Evolutionary conservation across 2,797 vertebrate genomes (phyloP), one percentile per base, ranked within the genome.

Genomic region (Syngnathus rostellatus): DNA sequence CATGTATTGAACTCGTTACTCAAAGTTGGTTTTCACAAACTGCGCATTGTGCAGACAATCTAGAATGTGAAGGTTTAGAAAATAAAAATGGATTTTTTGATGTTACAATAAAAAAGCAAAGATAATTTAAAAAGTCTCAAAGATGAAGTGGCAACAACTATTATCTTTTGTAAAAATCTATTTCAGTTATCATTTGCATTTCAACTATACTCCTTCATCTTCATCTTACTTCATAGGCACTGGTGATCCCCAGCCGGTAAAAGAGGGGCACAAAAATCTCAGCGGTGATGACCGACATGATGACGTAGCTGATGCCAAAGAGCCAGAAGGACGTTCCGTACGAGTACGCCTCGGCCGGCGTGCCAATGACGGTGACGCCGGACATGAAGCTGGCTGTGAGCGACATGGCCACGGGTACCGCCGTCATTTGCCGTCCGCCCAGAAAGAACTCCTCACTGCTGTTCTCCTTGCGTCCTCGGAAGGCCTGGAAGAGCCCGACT

Each of bases 341-440:
- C 0, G 67, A 62, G 72, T 92, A 93, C 6, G 90, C 86, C 70
- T 93, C 92, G 0, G 90, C 83, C 0, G 92, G 92, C 6, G 91
- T 92, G 31, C 92, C 92, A 12, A 93, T 92, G n/a, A 93, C 90
- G 0, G 92, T 92, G 83, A 93, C 91, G 14, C 92, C 92, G 53
- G 92, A 93, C 92, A 93, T 93, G 68, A 93, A 93, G 76, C 92
- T 93, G 80, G 92, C 92, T 0, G 91, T 92, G 8, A 93, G 89
- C 0, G 92, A 93, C 90, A 93, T 91, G 70, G 92, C 91, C 2
- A 93, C 91, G 0, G 92, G 92, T 66, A 93, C 80, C 2, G 92
- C 92, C 0, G 87, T 89, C 91, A 93, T 91, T 72, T 88, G 88
- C 62, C 92, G 87, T 12, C 91, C 92, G 0, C 91, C 92, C 64